Evolutionary conservation across 2,797 vertebrate species (phyloP).

Genomic region (Anguilla marmorata): DNA sequence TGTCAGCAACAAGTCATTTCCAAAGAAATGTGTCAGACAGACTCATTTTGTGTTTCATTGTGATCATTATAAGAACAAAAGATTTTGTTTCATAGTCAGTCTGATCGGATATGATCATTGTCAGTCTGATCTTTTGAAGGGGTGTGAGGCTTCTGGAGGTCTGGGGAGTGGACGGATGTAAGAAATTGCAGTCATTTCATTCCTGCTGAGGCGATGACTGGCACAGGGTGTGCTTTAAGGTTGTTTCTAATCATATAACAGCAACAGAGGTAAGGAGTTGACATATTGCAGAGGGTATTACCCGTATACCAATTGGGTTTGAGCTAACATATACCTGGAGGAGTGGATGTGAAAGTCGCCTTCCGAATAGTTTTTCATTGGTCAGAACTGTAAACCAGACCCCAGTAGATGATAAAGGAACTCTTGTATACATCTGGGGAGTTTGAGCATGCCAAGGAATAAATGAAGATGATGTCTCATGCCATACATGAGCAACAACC

Average conservation of each 20-base stretch:
- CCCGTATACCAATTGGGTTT: constrained; percentile 30
- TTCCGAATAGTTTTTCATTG: constrained; percentile 22
- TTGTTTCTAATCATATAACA: constrained; percentile 41
- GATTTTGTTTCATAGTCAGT: not conserved
- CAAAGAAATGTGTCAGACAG: not conserved
- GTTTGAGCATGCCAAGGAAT: not conserved
- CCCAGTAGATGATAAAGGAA: not conserved
- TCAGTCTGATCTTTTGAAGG: not conserved
- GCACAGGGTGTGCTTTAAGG: constrained; percentile 6
- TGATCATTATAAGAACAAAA: not conserved
- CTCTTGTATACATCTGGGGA: not conserved
- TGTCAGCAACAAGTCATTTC: not conserved
- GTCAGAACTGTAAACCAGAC: not conserved
- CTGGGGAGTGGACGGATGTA: constrained; percentile 18
- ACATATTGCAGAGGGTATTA: not conserved
- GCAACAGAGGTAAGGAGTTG: constrained; percentile 32
- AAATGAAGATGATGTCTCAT: not conserved
- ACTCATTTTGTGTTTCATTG: not conserved
- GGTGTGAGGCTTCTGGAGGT: not conserved
- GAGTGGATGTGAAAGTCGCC: not conserved
- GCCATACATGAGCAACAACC: not conserved
- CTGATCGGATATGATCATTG: not conserved
- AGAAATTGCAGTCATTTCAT: constrained; percentile 26
- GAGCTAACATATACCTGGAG: constrained; percentile 2
- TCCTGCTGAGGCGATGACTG: constrained; percentile 21